phyloP scores from a whole-genome alignment of 2,113 vertebrate species.

The Ornithorhynchus anatinus region DNA sequence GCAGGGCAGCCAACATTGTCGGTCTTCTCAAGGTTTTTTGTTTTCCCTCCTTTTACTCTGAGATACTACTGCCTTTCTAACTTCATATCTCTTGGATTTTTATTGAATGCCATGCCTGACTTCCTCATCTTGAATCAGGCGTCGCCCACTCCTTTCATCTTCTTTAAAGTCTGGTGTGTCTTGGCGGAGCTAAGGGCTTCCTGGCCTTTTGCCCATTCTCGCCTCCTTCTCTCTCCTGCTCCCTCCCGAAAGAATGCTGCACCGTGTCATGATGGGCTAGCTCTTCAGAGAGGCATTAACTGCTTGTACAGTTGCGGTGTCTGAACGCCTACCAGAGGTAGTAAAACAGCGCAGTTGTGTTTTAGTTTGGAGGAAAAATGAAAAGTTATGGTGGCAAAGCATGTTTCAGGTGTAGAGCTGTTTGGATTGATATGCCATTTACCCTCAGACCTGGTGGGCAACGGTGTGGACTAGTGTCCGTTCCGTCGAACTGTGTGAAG shows the following conservation, averaged over 20 bases:
- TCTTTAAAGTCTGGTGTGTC: neutral
- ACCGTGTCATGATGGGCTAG: neutral
- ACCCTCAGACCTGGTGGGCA: neutral
- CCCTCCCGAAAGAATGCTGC: neutral
- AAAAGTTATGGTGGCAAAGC: neutral
- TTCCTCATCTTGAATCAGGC: neutral
- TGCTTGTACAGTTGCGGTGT: neutral
- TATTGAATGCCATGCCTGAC: neutral
- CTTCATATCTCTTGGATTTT: neutral
- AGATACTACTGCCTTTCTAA: neutral
- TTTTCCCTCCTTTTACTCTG: too few relatives aligned
- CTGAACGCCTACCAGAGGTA: neutral
- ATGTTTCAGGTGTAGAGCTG: neutral
- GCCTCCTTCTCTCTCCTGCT: too few relatives aligned
- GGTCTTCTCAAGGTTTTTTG: too few relatives aligned
- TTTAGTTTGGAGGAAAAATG: neutral
- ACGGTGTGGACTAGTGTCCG: neutral
- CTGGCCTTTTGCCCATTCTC: neutral
- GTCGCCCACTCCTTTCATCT: neutral
- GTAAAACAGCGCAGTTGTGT: neutral
- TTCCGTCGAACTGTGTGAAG: too few relatives aligned
- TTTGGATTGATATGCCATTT: neutral
- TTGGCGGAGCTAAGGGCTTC: neutral
- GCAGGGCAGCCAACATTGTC: too few relatives aligned
- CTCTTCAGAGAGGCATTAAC: neutral